A percentile compares a stretch with the other conserved stretches of the same genome.
These are phyloP conservation scores for Branchinecta sandiegonensis DNA, from an alignment of 2,888 invertebrate genomes.

Conservation along the genomic window DNA sequence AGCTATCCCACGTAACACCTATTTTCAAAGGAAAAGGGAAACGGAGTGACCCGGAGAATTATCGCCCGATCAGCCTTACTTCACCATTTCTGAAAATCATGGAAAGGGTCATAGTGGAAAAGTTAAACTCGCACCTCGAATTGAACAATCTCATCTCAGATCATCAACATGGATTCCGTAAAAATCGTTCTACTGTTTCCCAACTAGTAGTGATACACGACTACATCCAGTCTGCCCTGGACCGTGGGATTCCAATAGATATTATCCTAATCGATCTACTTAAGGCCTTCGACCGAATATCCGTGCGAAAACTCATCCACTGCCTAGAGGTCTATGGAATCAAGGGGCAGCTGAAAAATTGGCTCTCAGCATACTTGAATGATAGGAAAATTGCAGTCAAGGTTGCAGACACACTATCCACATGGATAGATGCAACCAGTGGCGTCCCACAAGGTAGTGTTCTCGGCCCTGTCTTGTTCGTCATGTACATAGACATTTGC, in stretches of 20 bases:
- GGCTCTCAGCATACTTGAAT: neutral
- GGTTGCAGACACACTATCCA: conserved; percentile 14
- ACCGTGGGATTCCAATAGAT: too few species aligned
- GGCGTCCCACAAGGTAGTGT: conserved; percentile 14
- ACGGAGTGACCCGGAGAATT: conserved; percentile 11
- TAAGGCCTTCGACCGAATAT: too few species aligned
- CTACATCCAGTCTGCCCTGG: too few species aligned
- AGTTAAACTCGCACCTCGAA: conserved; percentile 14
- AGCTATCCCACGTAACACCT: too few species aligned
- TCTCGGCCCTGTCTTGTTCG: conserved; percentile 4
- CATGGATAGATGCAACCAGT: conserved; percentile 11
- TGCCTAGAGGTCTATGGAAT: too few species aligned
- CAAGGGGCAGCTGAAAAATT: too few species aligned
- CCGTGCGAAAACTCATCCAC: too few species aligned
- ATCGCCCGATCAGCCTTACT: conserved; percentile 14
- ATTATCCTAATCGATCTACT: too few species aligned
- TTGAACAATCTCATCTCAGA: conserved; percentile 7
- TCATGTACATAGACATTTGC: conserved; percentile 9
- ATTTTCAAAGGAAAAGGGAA: conserved; percentile 5
- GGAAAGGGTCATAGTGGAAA: conserved; percentile 14
- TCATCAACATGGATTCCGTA: neutral
- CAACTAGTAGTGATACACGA: too few species aligned
- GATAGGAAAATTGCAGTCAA: conserved; percentile 5
- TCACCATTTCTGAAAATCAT: conserved; percentile 14
- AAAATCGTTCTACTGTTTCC: too few species aligned